A percentile compares a stretch with the other conserved stretches of the same genome.
Evolutionary conservation across 2,888 invertebrate species (phyloP).

Genomic region (Ormyrus pomaceus): DNA sequence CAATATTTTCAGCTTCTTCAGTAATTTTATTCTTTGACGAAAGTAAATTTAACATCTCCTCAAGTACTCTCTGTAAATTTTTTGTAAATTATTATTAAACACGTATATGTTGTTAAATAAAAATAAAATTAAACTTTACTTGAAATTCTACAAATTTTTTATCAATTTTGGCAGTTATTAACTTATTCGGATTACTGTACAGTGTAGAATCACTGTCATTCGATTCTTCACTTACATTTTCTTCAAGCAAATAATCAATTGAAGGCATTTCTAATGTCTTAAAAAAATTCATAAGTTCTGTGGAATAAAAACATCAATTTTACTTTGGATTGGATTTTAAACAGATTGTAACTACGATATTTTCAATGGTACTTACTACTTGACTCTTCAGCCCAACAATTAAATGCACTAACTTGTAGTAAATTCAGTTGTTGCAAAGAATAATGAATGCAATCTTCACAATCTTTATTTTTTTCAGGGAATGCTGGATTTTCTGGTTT

Average conservation of each 20-base stretch:
- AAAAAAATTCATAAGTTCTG: conserved; percentile 38
- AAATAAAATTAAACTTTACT: conserved; percentile 25
- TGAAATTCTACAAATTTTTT: conserved; percentile 38
- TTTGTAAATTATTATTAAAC: conserved; percentile 20
- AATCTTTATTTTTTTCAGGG: conserved; percentile 31
- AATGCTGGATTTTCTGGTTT: conserved; percentile 29
- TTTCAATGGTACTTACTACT: conserved; percentile 12
- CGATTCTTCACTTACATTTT: conserved; percentile 13
- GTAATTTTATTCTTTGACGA: conserved; percentile 21
- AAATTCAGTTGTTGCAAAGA: conserved; percentile 25
- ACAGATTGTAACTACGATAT: no score
- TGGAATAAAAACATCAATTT: conserved; percentile 1
- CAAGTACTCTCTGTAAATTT: conserved; percentile 41
- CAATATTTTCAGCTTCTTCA: background rate
- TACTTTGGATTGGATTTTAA: background rate
- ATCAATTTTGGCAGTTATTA: conserved; percentile 29
- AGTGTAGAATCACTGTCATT: background rate
- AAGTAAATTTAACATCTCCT: conserved; percentile 39
- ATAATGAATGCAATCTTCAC: conserved; percentile 39
- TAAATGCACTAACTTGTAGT: conserved; percentile 15
- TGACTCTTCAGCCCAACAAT: conserved; percentile 46
- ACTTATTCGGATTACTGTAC: conserved; percentile 17
- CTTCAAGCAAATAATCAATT: conserved; percentile 29
- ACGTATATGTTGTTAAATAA: conserved; percentile 17
- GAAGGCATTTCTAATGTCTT: conserved; percentile 38